Percentiles rank a stretch among this genome's conserved stretches.
Conservation (phyloP, 2,888 invertebrate species). For the Kryphioiulus occultus region DNA sequence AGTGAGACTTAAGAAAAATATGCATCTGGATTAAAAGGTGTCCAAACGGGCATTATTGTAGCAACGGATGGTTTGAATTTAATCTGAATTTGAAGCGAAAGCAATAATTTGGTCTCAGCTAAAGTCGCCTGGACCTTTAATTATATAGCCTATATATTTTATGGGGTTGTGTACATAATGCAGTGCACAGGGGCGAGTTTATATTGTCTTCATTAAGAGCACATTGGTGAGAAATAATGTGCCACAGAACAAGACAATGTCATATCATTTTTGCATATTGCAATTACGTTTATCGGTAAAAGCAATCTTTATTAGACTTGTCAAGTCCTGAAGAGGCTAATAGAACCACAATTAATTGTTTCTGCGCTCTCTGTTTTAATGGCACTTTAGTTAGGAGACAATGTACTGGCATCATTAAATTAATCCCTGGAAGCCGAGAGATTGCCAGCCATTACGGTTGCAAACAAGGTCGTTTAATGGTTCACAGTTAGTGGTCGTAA, state of each 20-base stretch:
- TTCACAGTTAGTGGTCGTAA: conserved; percentile 39
- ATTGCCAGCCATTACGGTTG: conserved; percentile 32
- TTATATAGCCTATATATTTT: background rate
- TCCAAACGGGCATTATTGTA: no score
- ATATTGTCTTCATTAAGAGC: background rate
- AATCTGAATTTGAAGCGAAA: background rate
- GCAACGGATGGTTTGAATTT: background rate
- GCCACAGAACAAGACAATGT: background rate
- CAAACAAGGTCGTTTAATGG: conserved; percentile 40
- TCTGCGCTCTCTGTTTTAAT: conserved; percentile 28
- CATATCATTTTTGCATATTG: conserved; percentile 36
- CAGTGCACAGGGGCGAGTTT: background rate
- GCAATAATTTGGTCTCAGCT: background rate
- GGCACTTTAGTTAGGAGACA: conserved; percentile 27
- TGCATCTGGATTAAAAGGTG: no score
- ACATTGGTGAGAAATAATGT: background rate
- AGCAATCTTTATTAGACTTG: conserved; percentile 18
- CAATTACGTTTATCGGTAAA: background rate
- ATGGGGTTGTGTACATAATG: background rate
- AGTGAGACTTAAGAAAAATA: no score
- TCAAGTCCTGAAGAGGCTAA: conserved; percentile 7
- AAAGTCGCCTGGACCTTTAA: background rate
- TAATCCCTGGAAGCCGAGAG: conserved; percentile 37
- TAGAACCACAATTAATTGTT: conserved; percentile 15
- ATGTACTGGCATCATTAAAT: conserved; percentile 37